Evolutionary conservation across 2,113 vertebrate genomes (phyloP).

Genomic region (Stegastes partitus): DNA sequence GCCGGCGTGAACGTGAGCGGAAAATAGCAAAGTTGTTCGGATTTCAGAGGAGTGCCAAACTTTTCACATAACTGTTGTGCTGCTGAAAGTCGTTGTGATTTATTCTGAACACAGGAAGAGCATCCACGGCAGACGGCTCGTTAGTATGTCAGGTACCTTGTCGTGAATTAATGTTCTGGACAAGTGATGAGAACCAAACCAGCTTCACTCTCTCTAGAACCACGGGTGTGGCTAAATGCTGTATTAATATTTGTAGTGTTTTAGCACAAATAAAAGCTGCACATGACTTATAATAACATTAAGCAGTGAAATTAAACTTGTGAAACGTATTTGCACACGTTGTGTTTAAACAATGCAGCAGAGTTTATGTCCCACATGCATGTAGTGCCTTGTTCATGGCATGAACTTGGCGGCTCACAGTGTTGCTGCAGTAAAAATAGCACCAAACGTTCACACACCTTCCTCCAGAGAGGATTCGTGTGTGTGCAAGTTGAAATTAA

Average conservation of each 20-base stretch:
- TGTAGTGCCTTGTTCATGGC: no score
- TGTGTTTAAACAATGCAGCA: background rate
- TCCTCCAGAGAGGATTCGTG: background rate
- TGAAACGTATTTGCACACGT: background rate
- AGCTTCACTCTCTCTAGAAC: background rate
- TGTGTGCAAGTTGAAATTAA: no score
- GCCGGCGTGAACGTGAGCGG: no score
- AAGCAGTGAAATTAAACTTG: constrained; percentile 1
- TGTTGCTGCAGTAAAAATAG: background rate
- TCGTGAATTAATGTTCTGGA: constrained; percentile 1
- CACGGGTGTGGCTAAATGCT: background rate
- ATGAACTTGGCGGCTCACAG: no score
- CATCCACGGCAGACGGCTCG: background rate
- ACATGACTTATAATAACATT: background rate
- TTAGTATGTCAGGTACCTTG: background rate
- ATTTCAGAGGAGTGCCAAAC: background rate
- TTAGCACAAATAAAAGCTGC: background rate
- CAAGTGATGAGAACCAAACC: background rate
- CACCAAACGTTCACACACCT: background rate
- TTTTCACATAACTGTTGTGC: background rate
- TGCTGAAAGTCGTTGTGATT: constrained; percentile 3
- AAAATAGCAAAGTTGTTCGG: no score
- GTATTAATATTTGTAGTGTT: background rate
- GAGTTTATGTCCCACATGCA: background rate
- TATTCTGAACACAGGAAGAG: background rate